Evolutionary conservation across 2,797 vertebrate species (phyloP), one percentile per base, ranked within the genome.

Genomic region (Sebastes wilsoni): DNA sequence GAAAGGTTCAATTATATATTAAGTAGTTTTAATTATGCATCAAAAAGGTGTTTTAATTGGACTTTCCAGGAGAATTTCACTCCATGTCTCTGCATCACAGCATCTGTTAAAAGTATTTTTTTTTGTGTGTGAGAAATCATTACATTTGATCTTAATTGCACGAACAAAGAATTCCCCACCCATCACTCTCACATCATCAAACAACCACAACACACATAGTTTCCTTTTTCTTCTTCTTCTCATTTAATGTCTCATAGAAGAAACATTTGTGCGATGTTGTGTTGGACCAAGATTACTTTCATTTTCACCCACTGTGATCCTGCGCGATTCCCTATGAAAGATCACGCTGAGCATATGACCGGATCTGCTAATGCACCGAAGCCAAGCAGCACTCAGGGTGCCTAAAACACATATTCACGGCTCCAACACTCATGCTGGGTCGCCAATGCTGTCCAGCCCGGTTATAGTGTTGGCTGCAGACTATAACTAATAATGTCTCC

Each of bases 21-120:
- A 82, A 89, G 59, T 34, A 32, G 13, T 84, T 90, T 91, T 79
- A 94, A 92, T 94, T 91, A 92, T 93, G 90, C 84, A 94, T 94
- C 87, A 92, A 92, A 93, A 87, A 88, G 67, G 64, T 91, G 49
- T 81, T 91, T 92, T 94, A 92, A 93, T 92, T 92, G 80, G 85
- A 87, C 89, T 90, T 87, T 93, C 71, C 81, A 88, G 77, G 25
- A 88, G 73, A 79, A 79, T 86, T 87, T 87, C 59, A 42, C 22
- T 75, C 46, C 69, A 78, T 56, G 72, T 87, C 78, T 84, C 87
- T 78, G 16, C 46, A 87, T 85, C 79, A 72, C 1, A 11, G 46
- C 69, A 34, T 42, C 52, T 77, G 85, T 72, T 88, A 68, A 90
- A 88, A 88, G 77, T 14, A 55, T 77, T 22, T 70, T 46, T 77